A percentile compares a stretch with the other conserved stretches of the same genome.
Conservation (phyloP, 2,797 vertebrate genomes). For the Mycteria americana region DNA sequence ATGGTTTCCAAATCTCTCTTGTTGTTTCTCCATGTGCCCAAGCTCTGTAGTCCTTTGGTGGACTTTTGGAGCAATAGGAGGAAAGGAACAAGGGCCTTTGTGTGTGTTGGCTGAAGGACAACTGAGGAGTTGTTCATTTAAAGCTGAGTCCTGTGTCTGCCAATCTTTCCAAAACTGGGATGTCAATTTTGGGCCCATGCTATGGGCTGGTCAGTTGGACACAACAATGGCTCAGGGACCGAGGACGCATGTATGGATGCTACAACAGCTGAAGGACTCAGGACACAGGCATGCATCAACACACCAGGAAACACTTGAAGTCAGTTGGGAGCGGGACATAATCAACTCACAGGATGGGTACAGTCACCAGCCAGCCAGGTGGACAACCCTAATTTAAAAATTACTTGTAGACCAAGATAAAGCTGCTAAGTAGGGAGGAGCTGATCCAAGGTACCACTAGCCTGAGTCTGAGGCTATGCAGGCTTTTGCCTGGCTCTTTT, state of each 20-base stretch:
- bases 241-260: rapidly evolving
- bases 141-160: background rate
- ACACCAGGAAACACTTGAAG: background rate
- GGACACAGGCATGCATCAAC: background rate
- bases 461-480: background rate
- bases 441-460: background rate
- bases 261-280: background rate
- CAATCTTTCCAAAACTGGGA: background rate
- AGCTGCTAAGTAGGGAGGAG: background rate
- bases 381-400: background rate
- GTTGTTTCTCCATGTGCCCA: background rate
- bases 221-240: background rate
- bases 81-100: background rate
- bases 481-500: background rate
- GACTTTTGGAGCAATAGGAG: background rate
- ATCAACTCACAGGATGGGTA: background rate
- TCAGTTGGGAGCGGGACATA: background rate
- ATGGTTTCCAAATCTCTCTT: background rate
- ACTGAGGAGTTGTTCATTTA: background rate
- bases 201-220: background rate
- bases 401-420: background rate
- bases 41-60: background rate
- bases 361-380: background rate
- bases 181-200: background rate
- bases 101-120: background rate